Conservation (phyloP, 2,113 vertebrate species). For the Oenanthe melanoleuca region DNA sequence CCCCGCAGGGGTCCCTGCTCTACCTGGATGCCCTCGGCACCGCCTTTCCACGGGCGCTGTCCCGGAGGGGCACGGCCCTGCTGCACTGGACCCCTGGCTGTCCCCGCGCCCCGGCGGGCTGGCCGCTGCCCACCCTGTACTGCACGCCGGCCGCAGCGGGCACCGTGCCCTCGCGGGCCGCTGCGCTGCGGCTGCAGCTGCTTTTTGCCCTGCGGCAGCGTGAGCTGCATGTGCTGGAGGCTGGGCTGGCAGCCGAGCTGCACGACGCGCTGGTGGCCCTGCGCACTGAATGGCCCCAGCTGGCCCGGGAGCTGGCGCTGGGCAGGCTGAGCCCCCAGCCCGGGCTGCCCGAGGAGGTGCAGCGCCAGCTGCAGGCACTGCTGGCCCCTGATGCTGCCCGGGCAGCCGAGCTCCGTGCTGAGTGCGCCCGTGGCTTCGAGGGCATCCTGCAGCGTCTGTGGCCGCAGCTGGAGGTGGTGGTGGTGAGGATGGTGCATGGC, state of each 20-base stretch:
- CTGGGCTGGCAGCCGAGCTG: slow-evolving; percentile 78
- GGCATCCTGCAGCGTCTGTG: slow-evolving; percentile 85
- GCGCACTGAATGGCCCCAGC: slow-evolving; percentile 72
- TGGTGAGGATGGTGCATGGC: slow-evolving; percentile 69
- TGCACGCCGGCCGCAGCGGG: slow-evolving; percentile 59
- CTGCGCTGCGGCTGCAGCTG: slow-evolving; percentile 81
- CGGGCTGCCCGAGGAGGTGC: slow-evolving; percentile 66
- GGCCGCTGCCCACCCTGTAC: slow-evolving; percentile 75
- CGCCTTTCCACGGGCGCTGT: slow-evolving; percentile 73
- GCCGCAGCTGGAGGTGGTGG: slow-evolving; percentile 85
- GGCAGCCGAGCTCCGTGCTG: slow-evolving; percentile 73
- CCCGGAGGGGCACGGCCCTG: slow-evolving; percentile 70
- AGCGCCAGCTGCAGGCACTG: slow-evolving; percentile 64
- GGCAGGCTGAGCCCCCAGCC: slow-evolving; percentile 75
- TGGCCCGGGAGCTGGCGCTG: slow-evolving; percentile 79
- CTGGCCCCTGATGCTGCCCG: slow-evolving; percentile 72
- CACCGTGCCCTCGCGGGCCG: slow-evolving; percentile 64
- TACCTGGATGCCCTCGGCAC: slow-evolving; percentile 76
- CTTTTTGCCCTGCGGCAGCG: slow-evolving; percentile 82
- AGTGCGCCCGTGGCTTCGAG: slow-evolving; percentile 77
- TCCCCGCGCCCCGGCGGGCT: slow-evolving; percentile 66
- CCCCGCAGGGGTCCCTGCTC: slow-evolving; percentile 80
- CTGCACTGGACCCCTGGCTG: slow-evolving; percentile 71
- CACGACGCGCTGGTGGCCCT: slow-evolving; percentile 80
- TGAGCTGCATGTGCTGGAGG: slow-evolving; percentile 80